Evolutionary conservation across 2,113 vertebrate genomes (phyloP).

Genomic region (Crotalus helleri): DNA sequence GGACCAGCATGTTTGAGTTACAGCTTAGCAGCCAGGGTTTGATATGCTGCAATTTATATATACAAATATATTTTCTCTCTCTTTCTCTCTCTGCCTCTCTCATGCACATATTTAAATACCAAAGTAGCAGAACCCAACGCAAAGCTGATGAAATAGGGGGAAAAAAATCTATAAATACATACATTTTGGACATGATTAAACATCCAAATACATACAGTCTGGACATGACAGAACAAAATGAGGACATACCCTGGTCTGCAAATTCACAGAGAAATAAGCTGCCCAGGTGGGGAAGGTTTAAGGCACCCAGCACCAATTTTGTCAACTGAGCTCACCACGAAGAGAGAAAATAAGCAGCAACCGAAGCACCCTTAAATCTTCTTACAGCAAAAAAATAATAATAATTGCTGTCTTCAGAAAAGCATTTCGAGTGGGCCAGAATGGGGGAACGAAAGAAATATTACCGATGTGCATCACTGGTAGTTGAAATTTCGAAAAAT

Average conservation of each 20-base stretch:
- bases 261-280: background rate
- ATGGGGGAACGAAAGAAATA: background rate
- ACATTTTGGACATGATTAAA: conserved; percentile 14
- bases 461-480: conserved; percentile 32
- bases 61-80: background rate
- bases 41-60: too few relatives aligned
- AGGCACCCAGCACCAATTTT: background rate
- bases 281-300: conserved; percentile 2
- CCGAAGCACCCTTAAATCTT: conserved; percentile 26
- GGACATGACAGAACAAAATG: conserved; percentile 10
- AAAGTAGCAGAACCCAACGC: conserved; percentile 35
- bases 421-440: background rate
- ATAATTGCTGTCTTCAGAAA: conserved; percentile 35
- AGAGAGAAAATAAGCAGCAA: too few relatives aligned
- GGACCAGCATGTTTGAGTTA: background rate
- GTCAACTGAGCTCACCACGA: conserved; percentile 16
- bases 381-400: conserved; percentile 5
- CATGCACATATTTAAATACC: conserved; percentile 29
- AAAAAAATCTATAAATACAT: background rate
- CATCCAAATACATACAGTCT: conserved; percentile 21
- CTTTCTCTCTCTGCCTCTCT: background rate
- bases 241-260: background rate
- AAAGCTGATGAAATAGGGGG: conserved; percentile 18
- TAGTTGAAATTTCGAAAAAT: conserved; percentile 34
- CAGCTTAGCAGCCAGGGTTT: background rate